A percentile compares a stretch with the other conserved stretches of the same genome.
Conservation (phyloP, 1,140 invertebrate genomes). For the Lycorma delicatula region DNA sequence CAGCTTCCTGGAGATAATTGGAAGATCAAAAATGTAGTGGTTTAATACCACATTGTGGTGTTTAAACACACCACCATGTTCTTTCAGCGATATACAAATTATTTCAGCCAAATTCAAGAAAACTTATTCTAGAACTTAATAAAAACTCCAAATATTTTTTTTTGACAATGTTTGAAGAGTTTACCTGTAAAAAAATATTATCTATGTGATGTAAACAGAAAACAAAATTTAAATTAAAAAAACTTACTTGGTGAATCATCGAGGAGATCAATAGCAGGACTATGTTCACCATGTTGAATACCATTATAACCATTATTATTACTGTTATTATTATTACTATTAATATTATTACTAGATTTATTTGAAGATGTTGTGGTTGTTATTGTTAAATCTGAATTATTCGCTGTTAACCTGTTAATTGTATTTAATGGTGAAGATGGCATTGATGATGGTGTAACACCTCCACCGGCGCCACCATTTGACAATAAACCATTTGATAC, state of each 20-base stretch:
- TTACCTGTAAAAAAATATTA: too few relatives aligned
- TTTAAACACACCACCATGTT: too few relatives aligned
- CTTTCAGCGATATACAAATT: too few relatives aligned
- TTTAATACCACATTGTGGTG: too few relatives aligned
- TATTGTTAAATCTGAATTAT: constrained; percentile 69
- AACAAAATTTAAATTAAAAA: too few relatives aligned
- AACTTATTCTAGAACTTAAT: too few relatives aligned
- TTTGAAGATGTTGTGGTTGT: constrained; percentile 49
- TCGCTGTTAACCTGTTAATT: constrained; percentile 57
- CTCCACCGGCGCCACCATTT: constrained; percentile 8
- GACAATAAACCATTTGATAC: constrained; percentile 9
- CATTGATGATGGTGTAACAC: constrained; percentile 11
- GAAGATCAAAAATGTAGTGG: too few relatives aligned
- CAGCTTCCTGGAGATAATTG: too few relatives aligned
- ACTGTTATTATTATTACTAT: constrained; percentile 15
- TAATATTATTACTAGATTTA: background rate
- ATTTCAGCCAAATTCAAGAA: too few relatives aligned
- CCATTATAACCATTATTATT: constrained; percentile 15
- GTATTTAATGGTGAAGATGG: constrained; percentile 39
- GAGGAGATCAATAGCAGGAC: constrained; percentile 48
- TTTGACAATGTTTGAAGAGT: too few relatives aligned
- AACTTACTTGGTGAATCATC: constrained; percentile 74
- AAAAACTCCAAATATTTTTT: too few relatives aligned
- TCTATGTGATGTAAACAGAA: too few relatives aligned
- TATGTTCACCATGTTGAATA: constrained; percentile 17